These are phyloP conservation scores for Myotis vivesi DNA, from an alignment of 2,797 vertebrate species.

Conservation along the genomic window DNA sequence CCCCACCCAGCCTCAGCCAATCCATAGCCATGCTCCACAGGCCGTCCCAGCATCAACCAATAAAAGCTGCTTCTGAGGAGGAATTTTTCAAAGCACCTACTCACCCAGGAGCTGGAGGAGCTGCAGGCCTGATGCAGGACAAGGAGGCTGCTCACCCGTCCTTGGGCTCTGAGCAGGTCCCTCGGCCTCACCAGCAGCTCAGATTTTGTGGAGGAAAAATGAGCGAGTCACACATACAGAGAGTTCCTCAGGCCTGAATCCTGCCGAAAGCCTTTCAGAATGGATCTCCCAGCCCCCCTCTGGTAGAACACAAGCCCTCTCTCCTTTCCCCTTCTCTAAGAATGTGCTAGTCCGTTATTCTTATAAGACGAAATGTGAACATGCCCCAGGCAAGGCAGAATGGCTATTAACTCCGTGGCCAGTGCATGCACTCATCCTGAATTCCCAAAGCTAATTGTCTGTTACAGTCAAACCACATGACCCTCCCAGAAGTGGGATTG, in stretches of 20 bases:
- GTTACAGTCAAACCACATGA: background rate
- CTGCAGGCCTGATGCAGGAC: background rate
- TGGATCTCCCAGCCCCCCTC: background rate
- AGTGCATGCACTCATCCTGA: rapidly evolving
- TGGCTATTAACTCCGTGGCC: rapidly evolving
- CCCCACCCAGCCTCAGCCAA: background rate
- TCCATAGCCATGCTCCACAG: rapidly evolving
- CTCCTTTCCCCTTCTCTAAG: background rate
- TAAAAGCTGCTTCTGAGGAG: background rate
- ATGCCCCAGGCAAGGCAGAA: background rate
- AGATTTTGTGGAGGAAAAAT: background rate
- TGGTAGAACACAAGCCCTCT: background rate
- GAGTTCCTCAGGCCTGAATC: background rate
- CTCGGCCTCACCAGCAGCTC: background rate
- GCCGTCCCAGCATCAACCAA: background rate
- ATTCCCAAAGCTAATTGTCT: background rate
- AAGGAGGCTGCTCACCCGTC: background rate
- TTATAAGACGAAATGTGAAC: background rate
- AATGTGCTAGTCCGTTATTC: background rate
- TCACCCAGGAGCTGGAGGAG: background rate
- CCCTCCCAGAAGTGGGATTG: too few relatives aligned
- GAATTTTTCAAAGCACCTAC: background rate
- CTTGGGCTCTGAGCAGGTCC: background rate
- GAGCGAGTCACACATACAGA: background rate
- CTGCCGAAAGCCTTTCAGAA: background rate